Conservation (phyloP, 2,797 vertebrate genomes). For the Clarias laeviceps region DNA sequence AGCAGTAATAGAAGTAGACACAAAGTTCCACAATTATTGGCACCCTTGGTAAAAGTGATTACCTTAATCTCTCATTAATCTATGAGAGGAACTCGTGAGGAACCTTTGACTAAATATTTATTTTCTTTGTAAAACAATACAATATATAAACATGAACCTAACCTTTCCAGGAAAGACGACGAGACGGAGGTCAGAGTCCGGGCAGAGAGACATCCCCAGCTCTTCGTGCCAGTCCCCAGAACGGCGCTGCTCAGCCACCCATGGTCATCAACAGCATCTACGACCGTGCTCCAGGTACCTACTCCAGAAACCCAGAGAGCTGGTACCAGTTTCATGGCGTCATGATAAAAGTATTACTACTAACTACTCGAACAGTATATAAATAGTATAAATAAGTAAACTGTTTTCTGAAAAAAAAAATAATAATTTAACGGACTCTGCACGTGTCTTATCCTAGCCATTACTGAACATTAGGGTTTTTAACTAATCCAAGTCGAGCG, state of each 20-base stretch:
- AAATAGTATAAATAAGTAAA: not conserved
- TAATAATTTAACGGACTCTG: not conserved
- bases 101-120: not conserved
- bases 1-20: not conserved
- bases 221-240: constrained; percentile 39
- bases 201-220: constrained; percentile 42
- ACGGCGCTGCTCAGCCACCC: constrained; percentile 52
- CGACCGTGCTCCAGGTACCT: constrained; percentile 69
- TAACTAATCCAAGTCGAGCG: not conserved
- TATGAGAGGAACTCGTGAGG: not conserved
- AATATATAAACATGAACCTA: not conserved
- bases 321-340: not conserved
- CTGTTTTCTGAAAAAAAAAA: not conserved
- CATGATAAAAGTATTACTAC: not conserved
- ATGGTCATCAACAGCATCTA: constrained; percentile 55
- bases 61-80: too few relatives aligned
- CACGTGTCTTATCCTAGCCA: not conserved
- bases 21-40: not conserved
- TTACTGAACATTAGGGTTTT: constrained; percentile 37
- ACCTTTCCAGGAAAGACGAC: not conserved
- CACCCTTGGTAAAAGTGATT: not conserved
- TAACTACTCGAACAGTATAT: not conserved
- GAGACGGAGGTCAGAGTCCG: constrained; percentile 29
- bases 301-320: not conserved
- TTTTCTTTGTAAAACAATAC: not conserved